Evolutionary conservation across 2,113 vertebrate genomes (phyloP), one percentile per base, ranked within the genome.

Genomic region (Acanthochromis polyacanthus): DNA sequence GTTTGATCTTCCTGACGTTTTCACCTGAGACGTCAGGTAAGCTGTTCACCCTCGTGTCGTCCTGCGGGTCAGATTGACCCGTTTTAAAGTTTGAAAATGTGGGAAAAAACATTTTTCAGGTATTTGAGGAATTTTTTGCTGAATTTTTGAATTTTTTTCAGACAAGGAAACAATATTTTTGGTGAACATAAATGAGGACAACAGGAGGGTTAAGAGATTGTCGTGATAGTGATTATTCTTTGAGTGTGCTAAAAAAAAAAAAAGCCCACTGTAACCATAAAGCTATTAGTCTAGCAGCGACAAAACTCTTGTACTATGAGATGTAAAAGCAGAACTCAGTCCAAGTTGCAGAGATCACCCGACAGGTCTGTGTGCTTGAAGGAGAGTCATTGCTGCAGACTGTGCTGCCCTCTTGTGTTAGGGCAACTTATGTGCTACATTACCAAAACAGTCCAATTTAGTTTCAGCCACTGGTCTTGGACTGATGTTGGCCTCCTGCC

Each of bases 361-460:
- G 64, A 3, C 4, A 5, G 12, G 28, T 11, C 11, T 46, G 36
- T 66, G 23, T 66, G 20, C 20, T n/a, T 15, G 28, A 61, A 40
- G 46, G 19, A 20, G 45, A 17, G 5, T 71, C n/a, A 40, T 81
- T 81, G 52, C 20, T 3, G 7, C 52, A 78, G 86, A 66, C 81
- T 87, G 36, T 80, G 76, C 81, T 87, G 91, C 87, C 92, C 86
- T 89, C 93, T 89, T 69, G 88, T 91, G 93, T 83, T 15, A 4
- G 30, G 1, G 50, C 17, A 16, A 69, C 10, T 7, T 1, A 10
- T 48, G 23, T 76, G 61, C 61, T 4, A 16, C 19, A 6, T 8
- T 2, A 0, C 10, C 3, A 22, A 30, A 4, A 19, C 2, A 17
- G 17, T 19, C 48, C 48, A 20, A 51, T 20, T 19, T 51, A 17